Conservation (phyloP, 2,113 vertebrate genomes). For the Thalassoma bifasciatum region DNA sequence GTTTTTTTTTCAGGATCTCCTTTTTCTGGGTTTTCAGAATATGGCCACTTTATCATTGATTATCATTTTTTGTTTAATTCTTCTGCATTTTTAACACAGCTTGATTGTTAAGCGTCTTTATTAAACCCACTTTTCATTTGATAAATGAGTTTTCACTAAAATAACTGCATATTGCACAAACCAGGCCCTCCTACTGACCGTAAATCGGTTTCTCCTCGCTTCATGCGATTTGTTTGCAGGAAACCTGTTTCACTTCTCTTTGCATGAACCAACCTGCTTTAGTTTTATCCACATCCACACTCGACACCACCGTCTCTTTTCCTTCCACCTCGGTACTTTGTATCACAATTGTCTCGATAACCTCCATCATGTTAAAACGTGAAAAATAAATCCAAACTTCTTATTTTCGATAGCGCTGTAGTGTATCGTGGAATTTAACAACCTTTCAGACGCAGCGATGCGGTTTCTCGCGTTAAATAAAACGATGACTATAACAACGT, state of each 20-base stretch:
- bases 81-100: not conserved
- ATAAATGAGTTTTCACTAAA: no score
- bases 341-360: conserved; percentile 75
- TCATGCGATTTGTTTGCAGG: conserved; percentile 39
- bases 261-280: conserved; percentile 76
- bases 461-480: conserved; percentile 48
- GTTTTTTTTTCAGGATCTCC: no score
- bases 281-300: conserved; percentile 67
- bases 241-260: conserved; percentile 15
- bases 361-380: conserved; percentile 66
- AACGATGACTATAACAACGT: conserved; percentile 78
- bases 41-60: no score
- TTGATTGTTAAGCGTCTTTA: not conserved
- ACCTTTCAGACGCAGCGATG: conserved; percentile 71
- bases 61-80: no score
- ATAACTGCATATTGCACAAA: no score
- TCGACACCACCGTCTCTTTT: conserved; percentile 63
- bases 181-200: conserved; percentile 16
- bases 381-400: not conserved
- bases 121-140: not conserved
- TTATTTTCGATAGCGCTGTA: conserved; percentile 6
- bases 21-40: no score
- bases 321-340: conserved; percentile 71
- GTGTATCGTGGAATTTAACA: conserved; percentile 81
- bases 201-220: conserved; percentile 43